A percentile compares a stretch with the other conserved stretches of the same genome.
phyloP scores from a whole-genome alignment of 2,888 invertebrate species.

The Embidobia sp. region DNA sequence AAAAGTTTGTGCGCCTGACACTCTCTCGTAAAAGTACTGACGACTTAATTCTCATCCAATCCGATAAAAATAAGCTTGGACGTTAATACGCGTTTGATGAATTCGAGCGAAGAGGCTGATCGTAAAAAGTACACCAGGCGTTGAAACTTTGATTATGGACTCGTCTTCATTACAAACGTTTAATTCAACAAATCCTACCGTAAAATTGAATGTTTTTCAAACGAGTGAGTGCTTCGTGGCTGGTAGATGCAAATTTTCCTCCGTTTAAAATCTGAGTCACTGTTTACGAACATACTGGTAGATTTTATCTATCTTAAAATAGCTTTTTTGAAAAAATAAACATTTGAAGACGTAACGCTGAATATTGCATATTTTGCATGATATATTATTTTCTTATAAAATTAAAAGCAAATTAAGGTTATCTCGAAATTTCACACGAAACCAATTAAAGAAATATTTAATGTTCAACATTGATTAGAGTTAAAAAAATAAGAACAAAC shows the following conservation, averaged over 20 bases:
- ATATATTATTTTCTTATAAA: too few relatives aligned
- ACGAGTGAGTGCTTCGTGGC: conserved; percentile 25
- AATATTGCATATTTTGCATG: too few relatives aligned
- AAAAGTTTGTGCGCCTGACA: conserved; percentile 2
- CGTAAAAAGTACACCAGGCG: conserved; percentile 38
- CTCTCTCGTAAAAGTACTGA: conserved; percentile 1
- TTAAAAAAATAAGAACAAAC: too few relatives aligned
- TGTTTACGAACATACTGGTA: conserved; percentile 44
- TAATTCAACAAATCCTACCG: conserved; percentile 37
- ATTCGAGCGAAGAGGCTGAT: conserved; percentile 16
- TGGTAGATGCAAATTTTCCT: conserved; percentile 22
- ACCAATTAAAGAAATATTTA: too few relatives aligned
- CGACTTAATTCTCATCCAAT: conserved; percentile 27
- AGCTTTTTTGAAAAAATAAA: too few relatives aligned
- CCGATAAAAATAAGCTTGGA: conserved; percentile 20
- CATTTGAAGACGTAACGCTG: too few relatives aligned
- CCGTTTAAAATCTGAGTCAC: conserved; percentile 14
- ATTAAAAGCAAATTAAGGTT: too few relatives aligned
- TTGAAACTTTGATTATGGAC: conserved; percentile 36
- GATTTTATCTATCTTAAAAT: too few relatives aligned
- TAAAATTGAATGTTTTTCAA: conserved; percentile 35
- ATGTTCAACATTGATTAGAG: too few relatives aligned
- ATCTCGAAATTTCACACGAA: too few relatives aligned
- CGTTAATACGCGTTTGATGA: conserved; percentile 37
- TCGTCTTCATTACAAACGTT: conserved; percentile 30